Evolutionary conservation across 2,888 invertebrate species (phyloP).

Genomic region (Serrognathus titanus): DNA sequence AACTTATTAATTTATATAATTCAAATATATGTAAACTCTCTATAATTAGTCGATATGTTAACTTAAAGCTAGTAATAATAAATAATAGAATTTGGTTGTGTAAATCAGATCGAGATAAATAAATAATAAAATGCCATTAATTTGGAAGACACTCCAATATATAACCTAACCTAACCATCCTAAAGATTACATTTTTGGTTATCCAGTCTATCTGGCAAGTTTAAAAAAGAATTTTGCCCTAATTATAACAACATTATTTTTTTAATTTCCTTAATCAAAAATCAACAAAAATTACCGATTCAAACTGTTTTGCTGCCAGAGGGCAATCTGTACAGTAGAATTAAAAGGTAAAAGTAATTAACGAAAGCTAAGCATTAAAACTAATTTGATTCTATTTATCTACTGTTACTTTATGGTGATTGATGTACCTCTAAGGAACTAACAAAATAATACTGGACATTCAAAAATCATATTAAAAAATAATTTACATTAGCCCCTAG

Average conservation of each 20-base stretch:
- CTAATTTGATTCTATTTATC: slow-evolving; percentile 10
- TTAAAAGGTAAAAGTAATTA: slow-evolving; percentile 3
- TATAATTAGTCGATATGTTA: background rate
- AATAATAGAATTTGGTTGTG: slow-evolving; percentile 15
- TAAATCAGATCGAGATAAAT: slow-evolving; percentile 22
- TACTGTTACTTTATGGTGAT: slow-evolving; percentile 12
- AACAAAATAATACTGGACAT: slow-evolving; percentile 20
- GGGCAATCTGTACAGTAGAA: slow-evolving; percentile 3
- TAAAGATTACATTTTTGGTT: slow-evolving; percentile 34
- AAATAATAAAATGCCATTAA: slow-evolving; percentile 23
- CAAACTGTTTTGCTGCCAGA: slow-evolving; percentile 10
- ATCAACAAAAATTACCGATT: background rate
- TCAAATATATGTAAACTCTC: background rate
- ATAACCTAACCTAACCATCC: slow-evolving; percentile 25
- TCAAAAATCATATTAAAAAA: slow-evolving; percentile 9
- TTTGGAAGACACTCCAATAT: slow-evolving; percentile 29
- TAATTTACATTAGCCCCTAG: background rate
- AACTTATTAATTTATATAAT: slow-evolving; percentile 1
- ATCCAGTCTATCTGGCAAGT: slow-evolving; percentile 40
- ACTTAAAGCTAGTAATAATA: slow-evolving; percentile 2
- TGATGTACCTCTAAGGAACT: slow-evolving; percentile 17
- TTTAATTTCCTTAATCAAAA: background rate
- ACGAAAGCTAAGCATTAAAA: slow-evolving; percentile 3
- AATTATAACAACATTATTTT: slow-evolving; percentile 9
- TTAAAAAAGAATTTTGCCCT: slow-evolving; percentile 10